Percentiles rank a stretch among this genome's conserved stretches.
Evolutionary conservation across 2,113 vertebrate genomes (phyloP).

Genomic region (Galemys pyrenaicus): DNA sequence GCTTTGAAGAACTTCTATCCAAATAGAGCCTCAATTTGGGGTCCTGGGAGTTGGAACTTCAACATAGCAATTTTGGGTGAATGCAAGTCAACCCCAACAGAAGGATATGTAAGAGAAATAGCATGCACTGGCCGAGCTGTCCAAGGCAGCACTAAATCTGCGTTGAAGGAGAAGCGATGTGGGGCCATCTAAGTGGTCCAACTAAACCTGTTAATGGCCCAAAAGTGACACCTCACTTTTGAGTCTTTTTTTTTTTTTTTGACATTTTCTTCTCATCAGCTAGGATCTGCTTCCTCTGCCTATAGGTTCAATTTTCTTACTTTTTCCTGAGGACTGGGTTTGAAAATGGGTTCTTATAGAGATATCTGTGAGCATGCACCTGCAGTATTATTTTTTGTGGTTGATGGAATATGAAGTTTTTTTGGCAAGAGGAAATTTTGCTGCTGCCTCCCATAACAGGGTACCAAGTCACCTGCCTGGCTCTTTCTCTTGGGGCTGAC

Average conservation of each 20-base stretch:
- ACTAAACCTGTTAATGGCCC: no score
- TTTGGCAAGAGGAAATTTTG: conserved; percentile 18
- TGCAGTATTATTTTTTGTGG: conserved; percentile 67
- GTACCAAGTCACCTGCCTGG: conserved; percentile 58
- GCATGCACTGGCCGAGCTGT: accelerated
- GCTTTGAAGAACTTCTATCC: neutral
- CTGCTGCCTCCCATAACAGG: neutral
- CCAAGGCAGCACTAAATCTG: accelerated
- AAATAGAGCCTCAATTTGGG: neutral
- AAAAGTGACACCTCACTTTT: accelerated
- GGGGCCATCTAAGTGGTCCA: accelerated
- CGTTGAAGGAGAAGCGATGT: accelerated
- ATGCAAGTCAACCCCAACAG: neutral
- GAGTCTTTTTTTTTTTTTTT: neutral
- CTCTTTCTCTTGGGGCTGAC: conserved; percentile 65
- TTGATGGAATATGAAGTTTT: conserved; percentile 78
- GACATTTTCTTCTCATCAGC: neutral
- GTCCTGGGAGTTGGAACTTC: neutral
- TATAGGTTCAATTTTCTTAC: neutral
- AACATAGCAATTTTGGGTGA: neutral
- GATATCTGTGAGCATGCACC: conserved; percentile 27
- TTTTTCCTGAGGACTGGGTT: neutral
- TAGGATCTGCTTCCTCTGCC: neutral
- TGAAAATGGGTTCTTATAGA: neutral
- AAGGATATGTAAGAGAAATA: neutral